These are phyloP conservation scores for Chalcis sispes DNA, from an alignment of 2,888 invertebrate species.

Conservation along the genomic window DNA sequence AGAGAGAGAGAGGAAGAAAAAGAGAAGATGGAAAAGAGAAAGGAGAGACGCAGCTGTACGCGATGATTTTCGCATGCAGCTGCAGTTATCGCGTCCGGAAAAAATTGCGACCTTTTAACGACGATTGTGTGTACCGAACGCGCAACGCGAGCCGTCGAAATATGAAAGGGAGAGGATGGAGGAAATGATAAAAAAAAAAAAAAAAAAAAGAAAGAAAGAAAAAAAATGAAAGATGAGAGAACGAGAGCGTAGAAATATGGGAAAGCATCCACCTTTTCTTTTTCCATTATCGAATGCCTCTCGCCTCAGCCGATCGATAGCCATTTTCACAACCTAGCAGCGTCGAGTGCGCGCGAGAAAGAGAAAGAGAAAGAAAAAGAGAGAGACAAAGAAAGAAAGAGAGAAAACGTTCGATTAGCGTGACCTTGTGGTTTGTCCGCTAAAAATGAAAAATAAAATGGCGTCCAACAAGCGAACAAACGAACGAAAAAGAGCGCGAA, in stretches of 20 bases:
- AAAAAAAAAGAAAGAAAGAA: background rate
- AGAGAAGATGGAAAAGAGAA: too few relatives aligned
- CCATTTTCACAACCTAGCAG: constrained; percentile 32
- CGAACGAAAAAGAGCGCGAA: constrained; percentile 26
- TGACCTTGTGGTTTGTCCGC: constrained; percentile 50
- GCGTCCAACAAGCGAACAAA: background rate
- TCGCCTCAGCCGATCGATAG: constrained; percentile 43
- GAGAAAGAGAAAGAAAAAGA: too few relatives aligned
- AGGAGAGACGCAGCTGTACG: background rate
- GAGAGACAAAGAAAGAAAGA: too few relatives aligned
- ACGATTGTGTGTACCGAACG: constrained; percentile 41
- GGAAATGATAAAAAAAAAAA: too few relatives aligned
- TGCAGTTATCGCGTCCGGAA: background rate
- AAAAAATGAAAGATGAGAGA: background rate
- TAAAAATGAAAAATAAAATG: constrained; percentile 21
- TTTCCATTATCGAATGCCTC: constrained; percentile 45
- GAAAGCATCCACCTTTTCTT: constrained; percentile 8
- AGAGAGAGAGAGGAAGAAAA: too few relatives aligned
- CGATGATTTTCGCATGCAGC: constrained; percentile 21
- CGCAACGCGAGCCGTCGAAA: too few relatives aligned
- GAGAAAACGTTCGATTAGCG: constrained; percentile 36
- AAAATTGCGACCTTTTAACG: constrained; percentile 50
- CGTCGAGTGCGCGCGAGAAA: too few relatives aligned
- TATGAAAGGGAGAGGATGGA: background rate
- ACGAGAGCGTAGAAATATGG: background rate